Conservation (phyloP, 2,113 vertebrate species). For the Acrocephalus kingi region DNA sequence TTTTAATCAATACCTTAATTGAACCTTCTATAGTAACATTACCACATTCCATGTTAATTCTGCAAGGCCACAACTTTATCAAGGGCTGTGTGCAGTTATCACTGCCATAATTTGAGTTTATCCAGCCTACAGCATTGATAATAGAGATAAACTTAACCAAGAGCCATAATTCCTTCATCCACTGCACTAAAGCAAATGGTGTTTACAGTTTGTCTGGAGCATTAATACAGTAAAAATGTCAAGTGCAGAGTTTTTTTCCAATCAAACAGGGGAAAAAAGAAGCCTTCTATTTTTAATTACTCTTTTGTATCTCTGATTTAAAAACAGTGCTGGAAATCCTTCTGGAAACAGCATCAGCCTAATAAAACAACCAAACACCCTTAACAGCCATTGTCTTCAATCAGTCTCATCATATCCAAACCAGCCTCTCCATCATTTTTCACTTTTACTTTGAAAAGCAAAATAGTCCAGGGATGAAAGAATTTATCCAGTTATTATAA, state of each 20-base stretch:
- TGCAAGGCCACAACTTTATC: not conserved
- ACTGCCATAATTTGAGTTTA: not conserved
- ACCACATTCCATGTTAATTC: not conserved
- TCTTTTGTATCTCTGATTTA: not conserved
- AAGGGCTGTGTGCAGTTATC: not conserved
- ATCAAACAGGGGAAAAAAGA: not conserved
- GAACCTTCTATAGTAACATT: not conserved
- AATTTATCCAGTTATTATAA: slow-evolving; percentile 76
- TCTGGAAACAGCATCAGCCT: not conserved
- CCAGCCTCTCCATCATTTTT: slow-evolving; percentile 16
- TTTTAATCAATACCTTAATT: slow-evolving; percentile 10
- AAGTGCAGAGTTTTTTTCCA: slow-evolving; percentile 4
- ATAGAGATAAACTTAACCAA: slow-evolving; percentile 22
- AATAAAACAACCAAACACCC: not conserved
- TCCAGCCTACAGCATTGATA: slow-evolving; percentile 27
- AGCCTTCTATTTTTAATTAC: slow-evolving; percentile 41
- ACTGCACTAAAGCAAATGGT: not conserved
- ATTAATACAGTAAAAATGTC: not conserved
- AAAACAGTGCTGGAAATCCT: not conserved
- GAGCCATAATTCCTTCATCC: not conserved
- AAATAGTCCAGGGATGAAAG: slow-evolving; percentile 71
- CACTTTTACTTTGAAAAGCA: slow-evolving; percentile 60
- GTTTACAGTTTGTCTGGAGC: slow-evolving; percentile 32
- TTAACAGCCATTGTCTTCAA: not conserved
- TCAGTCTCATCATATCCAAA: slow-evolving; percentile 27